Evolutionary conservation across 2,797 vertebrate species (phyloP).

Genomic region (Enteromius mattozi): DNA sequence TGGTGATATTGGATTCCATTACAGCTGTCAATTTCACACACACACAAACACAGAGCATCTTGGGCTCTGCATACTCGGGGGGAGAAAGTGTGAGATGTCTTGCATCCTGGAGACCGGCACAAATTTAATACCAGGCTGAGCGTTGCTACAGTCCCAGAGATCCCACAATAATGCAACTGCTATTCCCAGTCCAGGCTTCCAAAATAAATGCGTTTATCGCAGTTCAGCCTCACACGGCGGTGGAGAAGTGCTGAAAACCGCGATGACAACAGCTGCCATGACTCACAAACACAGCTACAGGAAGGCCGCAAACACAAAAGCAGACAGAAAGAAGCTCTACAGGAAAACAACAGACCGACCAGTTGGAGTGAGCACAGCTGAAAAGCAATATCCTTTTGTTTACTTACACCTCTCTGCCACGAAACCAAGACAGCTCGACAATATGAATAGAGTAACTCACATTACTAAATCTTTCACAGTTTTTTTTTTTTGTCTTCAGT

Average conservation of each 20-base stretch:
- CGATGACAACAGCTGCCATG: slow-evolving; percentile 48
- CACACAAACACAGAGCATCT: slow-evolving; percentile 42
- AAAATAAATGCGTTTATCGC: slow-evolving; percentile 62
- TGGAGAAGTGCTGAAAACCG: slow-evolving; percentile 55
- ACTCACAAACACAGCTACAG: slow-evolving; percentile 47
- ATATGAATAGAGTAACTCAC: background rate
- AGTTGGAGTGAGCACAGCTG: slow-evolving; percentile 10
- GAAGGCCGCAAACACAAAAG: slow-evolving; percentile 35
- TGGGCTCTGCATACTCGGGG: slow-evolving; percentile 36
- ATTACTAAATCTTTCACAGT: background rate
- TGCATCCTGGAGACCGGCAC: slow-evolving; percentile 69
- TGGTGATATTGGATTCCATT: slow-evolving; percentile 74
- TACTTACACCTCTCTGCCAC: slow-evolving; percentile 25
- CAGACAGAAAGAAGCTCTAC: slow-evolving; percentile 47
- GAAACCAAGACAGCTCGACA: slow-evolving; percentile 8
- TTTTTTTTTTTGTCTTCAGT: background rate
- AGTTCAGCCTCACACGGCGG: slow-evolving; percentile 42
- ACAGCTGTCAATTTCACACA: slow-evolving; percentile 44
- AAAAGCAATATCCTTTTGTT: slow-evolving; percentile 53
- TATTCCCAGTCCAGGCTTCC: slow-evolving; percentile 72
- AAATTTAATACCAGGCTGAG: slow-evolving; percentile 73
- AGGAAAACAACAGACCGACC: slow-evolving; percentile 26
- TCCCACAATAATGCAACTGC: slow-evolving; percentile 79
- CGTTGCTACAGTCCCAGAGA: slow-evolving; percentile 69
- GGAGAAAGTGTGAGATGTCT: slow-evolving; percentile 71